phyloP scores from a whole-genome alignment of 1,140 invertebrate species.

The Lucilia cuprina region DNA sequence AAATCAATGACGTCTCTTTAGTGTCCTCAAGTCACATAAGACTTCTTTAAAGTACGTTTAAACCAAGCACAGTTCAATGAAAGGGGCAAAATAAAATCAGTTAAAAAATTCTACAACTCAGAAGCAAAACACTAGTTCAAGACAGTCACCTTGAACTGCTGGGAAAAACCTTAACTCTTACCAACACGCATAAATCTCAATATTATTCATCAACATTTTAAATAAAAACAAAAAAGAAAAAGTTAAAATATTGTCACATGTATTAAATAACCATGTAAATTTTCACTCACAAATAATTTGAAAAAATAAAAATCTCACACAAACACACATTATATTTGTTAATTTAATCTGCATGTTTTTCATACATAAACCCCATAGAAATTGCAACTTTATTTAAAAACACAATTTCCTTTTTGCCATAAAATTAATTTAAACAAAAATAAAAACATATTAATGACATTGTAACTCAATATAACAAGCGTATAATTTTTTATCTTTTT shows the following conservation, averaged over 20 bases:
- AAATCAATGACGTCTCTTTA: too few species aligned
- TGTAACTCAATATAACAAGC: neutral
- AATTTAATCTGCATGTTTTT: neutral
- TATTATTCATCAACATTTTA: too few species aligned
- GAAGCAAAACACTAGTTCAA: too few species aligned
- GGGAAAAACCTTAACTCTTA: too few species aligned
- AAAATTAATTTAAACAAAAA: neutral
- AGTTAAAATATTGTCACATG: neutral
- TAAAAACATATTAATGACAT: neutral
- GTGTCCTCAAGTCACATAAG: too few species aligned
- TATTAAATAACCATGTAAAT: neutral
- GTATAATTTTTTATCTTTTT: neutral
- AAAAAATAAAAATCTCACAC: neutral
- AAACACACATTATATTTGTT: neutral
- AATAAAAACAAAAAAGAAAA: too few species aligned
- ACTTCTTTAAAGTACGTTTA: too few species aligned
- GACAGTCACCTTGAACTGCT: too few species aligned
- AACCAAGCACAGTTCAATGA: too few species aligned
- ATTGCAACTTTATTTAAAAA: neutral
- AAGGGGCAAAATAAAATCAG: too few species aligned
- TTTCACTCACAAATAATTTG: neutral
- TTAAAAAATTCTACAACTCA: too few species aligned
- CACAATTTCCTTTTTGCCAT: neutral
- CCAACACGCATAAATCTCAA: too few species aligned
- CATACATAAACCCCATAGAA: neutral